Base-by-base conservation (phyloP, 2,113 vertebrate species). In the Sapayoa aenigma region DNA sequence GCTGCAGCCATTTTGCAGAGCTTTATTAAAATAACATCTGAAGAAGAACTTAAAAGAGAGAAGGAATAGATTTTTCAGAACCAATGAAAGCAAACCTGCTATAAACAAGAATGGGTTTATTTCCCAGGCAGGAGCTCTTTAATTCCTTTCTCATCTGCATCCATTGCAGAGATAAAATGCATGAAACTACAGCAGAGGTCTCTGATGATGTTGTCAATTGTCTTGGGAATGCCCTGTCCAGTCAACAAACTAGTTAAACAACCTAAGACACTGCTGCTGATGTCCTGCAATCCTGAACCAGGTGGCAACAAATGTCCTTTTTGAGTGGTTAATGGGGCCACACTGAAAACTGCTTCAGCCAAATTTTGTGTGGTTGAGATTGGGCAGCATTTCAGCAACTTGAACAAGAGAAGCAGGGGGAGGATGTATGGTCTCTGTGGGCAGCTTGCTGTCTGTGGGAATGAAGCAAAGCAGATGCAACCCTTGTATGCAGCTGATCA, bases 21-120 rank as follows among this genome's bases (percentile, higher is more conserved):
- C 90, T 96, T 94, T 93, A 92, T 97, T 95, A 91, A 96, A 96
- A 95, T 60, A 73, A 2, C 15, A 79, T 78, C 35, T 95, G 75
- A 95, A 55, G 67, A 33, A 53, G 83, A 91, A 41, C 46, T 81
- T 96, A 89, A 87, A 85, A 89, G 27, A 80, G 8, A 81, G 30
- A 80, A 92, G 58, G 33, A 90, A 88, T 73, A 69, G 84, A 24
- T 83, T 93, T 84, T 90, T 89, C 77, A 81, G 50, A 85, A 52
- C 41, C 30, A 58, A 16, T 73, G 76, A 62, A 91, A 92, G 50
- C 41, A 93, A 87, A 12, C 12, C 5, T 75, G 25, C 31, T 59
- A 46, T 58, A 71, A 88, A 94, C 14, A 92, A 53, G 58, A 52
- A 20, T 5, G 2, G 4, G 31, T 76, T 94, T 75, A 30, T 71